These are phyloP conservation scores for Bungarus multicinctus DNA, from an alignment of 2,113 vertebrate species.

Conservation along the genomic window DNA sequence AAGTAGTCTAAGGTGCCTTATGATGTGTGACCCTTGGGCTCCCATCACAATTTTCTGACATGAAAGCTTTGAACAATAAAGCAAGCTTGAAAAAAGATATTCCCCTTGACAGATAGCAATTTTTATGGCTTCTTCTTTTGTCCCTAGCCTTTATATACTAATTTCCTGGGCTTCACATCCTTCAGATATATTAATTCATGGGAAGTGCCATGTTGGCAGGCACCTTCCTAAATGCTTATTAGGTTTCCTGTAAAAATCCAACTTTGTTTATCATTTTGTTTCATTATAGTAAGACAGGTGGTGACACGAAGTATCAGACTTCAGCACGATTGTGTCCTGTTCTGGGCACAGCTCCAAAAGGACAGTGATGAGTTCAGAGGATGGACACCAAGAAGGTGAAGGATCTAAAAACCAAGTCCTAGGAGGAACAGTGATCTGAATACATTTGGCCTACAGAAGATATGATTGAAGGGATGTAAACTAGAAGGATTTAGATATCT, in stretches of 20 bases:
- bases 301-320: neutral
- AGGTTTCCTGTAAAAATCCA: neutral
- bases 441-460: neutral
- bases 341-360: neutral
- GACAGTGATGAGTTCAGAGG: neutral
- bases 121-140: neutral
- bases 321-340: neutral
- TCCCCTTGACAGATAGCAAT: neutral
- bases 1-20: neutral
- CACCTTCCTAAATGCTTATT: neutral
- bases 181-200: neutral
- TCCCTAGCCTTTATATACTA: neutral
- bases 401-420: neutral
- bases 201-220: neutral
- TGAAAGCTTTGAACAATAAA: neutral
- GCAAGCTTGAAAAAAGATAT: neutral
- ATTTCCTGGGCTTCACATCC: neutral
- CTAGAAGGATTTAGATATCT: neutral
- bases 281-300: neutral
- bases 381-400: neutral
- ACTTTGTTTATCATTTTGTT: neutral
- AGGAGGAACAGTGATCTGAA: neutral
- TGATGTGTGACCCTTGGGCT: neutral
- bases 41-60: neutral
- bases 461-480: neutral